Percentiles rank a stretch among this genome's conserved stretches.
These are phyloP conservation scores for Leptinotarsa peninsularis DNA, from an alignment of 2,888 invertebrate species.

Conservation along the genomic window DNA sequence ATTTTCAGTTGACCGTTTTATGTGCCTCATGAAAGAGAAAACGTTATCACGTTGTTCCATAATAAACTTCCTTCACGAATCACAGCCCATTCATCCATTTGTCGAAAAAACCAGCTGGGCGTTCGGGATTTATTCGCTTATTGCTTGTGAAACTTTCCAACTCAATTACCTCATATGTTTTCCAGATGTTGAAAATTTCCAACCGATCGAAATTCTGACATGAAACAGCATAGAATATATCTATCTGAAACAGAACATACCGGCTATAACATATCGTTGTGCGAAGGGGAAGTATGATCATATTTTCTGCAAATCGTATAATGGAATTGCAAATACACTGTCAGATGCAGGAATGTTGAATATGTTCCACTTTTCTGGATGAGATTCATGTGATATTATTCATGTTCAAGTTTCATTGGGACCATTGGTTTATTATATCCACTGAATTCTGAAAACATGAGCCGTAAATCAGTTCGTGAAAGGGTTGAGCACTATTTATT, in stretches of 20 bases:
- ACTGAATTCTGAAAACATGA: not conserved
- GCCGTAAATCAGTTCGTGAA: too few species aligned
- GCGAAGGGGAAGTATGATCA: not conserved
- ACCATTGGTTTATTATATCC: not conserved
- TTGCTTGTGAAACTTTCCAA: too few species aligned
- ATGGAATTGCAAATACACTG: not conserved
- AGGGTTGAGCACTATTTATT: too few species aligned
- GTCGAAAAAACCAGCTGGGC: too few species aligned
- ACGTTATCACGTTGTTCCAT: too few species aligned
- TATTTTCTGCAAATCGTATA: not conserved
- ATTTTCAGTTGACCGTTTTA: too few species aligned
- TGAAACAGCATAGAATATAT: not conserved
- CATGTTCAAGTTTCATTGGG: not conserved
- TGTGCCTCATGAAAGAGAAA: too few species aligned
- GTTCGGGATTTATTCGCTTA: too few species aligned
- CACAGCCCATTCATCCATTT: too few species aligned
- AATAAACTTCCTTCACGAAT: too few species aligned
- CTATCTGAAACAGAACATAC: not conserved
- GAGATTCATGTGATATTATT: not conserved
- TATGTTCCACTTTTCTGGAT: not conserved
- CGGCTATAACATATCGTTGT: not conserved
- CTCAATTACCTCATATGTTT: too few species aligned
- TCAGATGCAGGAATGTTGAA: not conserved
- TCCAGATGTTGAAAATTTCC: not conserved
- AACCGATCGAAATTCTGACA: not conserved